Base-by-base conservation (phyloP, 2,113 vertebrate genomes). In the Azemiops feae region DNA sequence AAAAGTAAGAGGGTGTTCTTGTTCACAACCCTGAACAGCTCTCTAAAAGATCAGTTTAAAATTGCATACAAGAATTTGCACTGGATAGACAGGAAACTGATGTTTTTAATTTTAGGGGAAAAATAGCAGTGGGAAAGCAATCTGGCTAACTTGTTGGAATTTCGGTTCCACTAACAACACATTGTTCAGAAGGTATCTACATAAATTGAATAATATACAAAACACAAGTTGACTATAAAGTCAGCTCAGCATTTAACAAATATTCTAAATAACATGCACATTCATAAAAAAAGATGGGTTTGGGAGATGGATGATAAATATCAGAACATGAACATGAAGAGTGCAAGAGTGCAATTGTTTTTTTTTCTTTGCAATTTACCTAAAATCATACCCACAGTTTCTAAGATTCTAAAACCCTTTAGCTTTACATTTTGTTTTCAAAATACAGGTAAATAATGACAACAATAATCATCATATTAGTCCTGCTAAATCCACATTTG, bases 31-130 rank as follows among this genome's bases (percentile, higher is more conserved):
- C 81, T 89, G 53, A 94, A 96, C 92, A 95, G 93, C 47, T 93
- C 96, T 91, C 94, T 88, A 92, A 94, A 95, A 92, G 85, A 92
- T 95, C 95, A 92, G 90, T 96, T 97, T 85, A 93, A 95, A 90
- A 74, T 87, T 88, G 0, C 30, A 93, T 95, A 94, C 52, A 94
- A 85, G 47, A 93, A 39, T 91, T 94, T 89, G 94, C 87, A 93
- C n/a, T 92, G 96, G 93, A 93, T 94, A 95, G 97, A 96, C 93
- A 95, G 93, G 96, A 96, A 95, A 93, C 8, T 94, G 25, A 11
- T 93, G 87, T 5, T 95, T 95, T 95, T 90, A 95, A 96, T 95
- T 97, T 95, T 4, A n/a, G 11, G 55, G 55, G 88, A 96, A 39
- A 27, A 88, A 69, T 9, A 69, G 95, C 87, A 95, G 85, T 88